phyloP scores from a whole-genome alignment of 1,140 invertebrate genomes.

The Drosophila saltans region DNA sequence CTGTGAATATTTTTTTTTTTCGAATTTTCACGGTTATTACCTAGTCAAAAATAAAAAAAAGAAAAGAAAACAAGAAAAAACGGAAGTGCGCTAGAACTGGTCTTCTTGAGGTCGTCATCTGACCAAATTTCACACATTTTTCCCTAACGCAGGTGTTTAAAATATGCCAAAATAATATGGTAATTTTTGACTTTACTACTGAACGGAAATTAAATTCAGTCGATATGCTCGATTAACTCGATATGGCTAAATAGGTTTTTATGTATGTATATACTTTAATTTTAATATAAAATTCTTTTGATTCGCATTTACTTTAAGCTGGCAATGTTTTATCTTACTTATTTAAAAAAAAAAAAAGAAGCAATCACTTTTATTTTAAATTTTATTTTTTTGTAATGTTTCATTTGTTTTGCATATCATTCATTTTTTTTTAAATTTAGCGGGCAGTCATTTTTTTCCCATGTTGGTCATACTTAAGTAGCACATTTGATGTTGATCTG shows the following conservation, averaged over 20 bases:
- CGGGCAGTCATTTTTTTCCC: background rate
- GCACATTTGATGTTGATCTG: background rate
- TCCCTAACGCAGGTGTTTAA: slow-evolving; percentile 52
- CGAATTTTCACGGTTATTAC: slow-evolving; percentile 63
- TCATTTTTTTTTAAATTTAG: background rate
- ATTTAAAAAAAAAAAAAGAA: no score
- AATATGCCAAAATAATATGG: slow-evolving; percentile 36
- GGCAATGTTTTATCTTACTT: no score
- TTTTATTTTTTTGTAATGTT: no score
- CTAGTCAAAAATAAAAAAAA: background rate
- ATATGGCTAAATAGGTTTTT: background rate
- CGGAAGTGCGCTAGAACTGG: slow-evolving; percentile 71
- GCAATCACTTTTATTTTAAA: no score
- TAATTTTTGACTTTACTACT: slow-evolving; percentile 46
- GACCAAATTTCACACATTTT: slow-evolving; percentile 69
- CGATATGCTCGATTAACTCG: slow-evolving; percentile 49
- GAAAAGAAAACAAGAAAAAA: slow-evolving; percentile 10
- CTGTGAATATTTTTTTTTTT: slow-evolving; percentile 7
- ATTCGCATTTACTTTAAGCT: no score
- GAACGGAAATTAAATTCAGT: slow-evolving; percentile 61
- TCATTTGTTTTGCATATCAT: no score
- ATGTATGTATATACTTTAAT: background rate
- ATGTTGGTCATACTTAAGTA: background rate
- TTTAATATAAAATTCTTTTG: no score
- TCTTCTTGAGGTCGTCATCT: slow-evolving; percentile 44